These are phyloP conservation scores for Galagoides demidoff DNA, from an alignment of 2,797 vertebrate species.

Conservation along the genomic window DNA sequence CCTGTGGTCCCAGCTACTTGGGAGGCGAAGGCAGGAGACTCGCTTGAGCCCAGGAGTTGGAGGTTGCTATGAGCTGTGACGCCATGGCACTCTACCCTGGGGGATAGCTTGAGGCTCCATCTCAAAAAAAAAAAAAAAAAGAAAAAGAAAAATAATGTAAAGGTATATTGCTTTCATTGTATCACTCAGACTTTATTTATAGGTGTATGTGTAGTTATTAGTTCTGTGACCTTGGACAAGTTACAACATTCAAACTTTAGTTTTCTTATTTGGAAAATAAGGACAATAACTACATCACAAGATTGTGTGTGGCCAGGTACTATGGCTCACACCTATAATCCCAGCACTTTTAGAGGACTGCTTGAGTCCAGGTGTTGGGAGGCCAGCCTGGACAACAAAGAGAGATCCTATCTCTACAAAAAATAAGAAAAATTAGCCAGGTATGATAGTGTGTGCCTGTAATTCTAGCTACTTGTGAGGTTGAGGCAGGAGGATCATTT, in stretches of 20 bases:
- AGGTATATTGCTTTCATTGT: neutral
- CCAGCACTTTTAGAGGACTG: neutral
- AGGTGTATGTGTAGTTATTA: neutral
- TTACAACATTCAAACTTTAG: conserved; percentile 29
- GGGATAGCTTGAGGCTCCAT: no score
- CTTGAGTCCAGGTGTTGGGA: neutral
- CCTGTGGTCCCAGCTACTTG: no score
- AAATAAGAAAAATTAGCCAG: neutral
- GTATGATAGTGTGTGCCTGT: neutral
- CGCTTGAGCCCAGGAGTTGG: no score
- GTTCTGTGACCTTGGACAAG: neutral
- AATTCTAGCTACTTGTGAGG: neutral
- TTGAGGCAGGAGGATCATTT: neutral
- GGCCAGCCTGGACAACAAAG: neutral
- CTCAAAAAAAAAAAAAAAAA: no score
- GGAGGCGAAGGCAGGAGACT: no score
- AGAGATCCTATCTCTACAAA: neutral
- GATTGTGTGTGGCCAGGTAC: neutral
- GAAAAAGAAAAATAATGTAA: no score
- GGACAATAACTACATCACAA: neutral
- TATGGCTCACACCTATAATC: neutral
- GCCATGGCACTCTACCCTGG: no score
- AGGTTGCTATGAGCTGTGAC: no score
- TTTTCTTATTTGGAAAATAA: conserved; percentile 51
- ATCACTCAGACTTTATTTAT: neutral